Conservation (phyloP, 1,140 invertebrate species). For the Trissolcus basalis region DNA sequence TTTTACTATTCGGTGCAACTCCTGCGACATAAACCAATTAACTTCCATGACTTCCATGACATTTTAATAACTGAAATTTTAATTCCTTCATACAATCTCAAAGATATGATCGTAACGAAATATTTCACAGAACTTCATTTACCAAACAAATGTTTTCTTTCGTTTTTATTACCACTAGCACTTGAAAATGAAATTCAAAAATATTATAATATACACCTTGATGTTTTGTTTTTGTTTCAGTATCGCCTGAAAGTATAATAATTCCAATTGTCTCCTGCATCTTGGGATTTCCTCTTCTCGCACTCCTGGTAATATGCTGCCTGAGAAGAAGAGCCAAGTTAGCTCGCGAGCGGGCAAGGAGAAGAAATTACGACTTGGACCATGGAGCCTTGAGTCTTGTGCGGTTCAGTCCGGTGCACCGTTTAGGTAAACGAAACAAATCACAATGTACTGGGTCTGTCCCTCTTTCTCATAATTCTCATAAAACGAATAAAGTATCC, state of each 20-base stretch:
- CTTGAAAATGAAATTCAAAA: no score
- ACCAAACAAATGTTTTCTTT: no score
- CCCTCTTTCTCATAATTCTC: no score
- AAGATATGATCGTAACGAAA: no score
- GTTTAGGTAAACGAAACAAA: constrained; percentile 77
- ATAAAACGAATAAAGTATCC: no score
- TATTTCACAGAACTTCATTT: no score
- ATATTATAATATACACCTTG: no score
- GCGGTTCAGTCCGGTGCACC: constrained; percentile 84
- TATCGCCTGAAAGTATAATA: constrained; percentile 90
- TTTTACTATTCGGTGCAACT: no score
- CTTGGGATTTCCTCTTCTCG: constrained; percentile 89
- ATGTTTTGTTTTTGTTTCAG: constrained; percentile 77
- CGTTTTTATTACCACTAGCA: no score
- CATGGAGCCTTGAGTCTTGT: constrained; percentile 87
- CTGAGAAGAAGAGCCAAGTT: constrained; percentile 87
- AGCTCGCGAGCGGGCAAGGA: constrained; percentile 85
- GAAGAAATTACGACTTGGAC: constrained; percentile 86
- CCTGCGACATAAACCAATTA: neutral
- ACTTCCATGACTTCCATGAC: constrained; percentile 6
- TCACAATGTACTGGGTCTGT: no score
- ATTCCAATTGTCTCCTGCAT: constrained; percentile 93
- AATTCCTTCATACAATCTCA: no score
- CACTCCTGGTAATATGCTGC: constrained; percentile 90
- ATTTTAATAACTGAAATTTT: no score